Conservation (phyloP, 2,888 invertebrate species). For the Lacanobia oleracea region DNA sequence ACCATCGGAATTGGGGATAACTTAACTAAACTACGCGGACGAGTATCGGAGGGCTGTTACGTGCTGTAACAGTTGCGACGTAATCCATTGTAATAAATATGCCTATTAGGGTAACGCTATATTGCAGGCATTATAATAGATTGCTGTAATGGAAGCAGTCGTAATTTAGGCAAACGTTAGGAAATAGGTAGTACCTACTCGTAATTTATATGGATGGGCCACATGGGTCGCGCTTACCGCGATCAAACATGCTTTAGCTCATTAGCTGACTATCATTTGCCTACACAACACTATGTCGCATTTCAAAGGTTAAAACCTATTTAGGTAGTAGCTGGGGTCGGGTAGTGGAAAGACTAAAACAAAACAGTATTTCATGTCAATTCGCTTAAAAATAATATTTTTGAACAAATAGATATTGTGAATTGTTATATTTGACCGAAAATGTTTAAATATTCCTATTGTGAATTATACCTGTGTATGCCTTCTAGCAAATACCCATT, state of each 20-base stretch:
- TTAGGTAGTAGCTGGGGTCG: background rate
- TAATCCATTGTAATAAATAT: conserved; percentile 51
- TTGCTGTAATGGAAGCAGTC: conserved; percentile 24
- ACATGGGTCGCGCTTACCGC: background rate
- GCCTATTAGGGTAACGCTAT: conserved; percentile 27
- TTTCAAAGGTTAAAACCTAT: too few species aligned
- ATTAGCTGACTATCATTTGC: background rate
- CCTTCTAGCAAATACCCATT: background rate
- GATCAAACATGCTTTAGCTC: background rate
- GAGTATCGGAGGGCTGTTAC: conserved; percentile 34
- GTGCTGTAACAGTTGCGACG: conserved; percentile 22
- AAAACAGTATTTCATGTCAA: conserved; percentile 21
- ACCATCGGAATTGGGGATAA: conserved; percentile 48
- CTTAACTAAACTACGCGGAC: conserved; percentile 10
- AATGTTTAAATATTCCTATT: background rate
- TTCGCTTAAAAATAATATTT: conserved; percentile 27
- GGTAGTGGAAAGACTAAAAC: conserved; percentile 10
- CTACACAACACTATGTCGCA: background rate
- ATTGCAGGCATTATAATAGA: conserved; percentile 46
- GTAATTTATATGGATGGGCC: conserved; percentile 12
- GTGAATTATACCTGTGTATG: background rate
- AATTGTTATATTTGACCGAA: conserved; percentile 3
- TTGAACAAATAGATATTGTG: conserved; percentile 8
- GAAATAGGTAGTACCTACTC: too few species aligned
- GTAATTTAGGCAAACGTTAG: conserved; percentile 30